Percentiles rank a stretch among this genome's conserved stretches.
Conservation (phyloP, 2,888 invertebrate species). For the Luperina nickerlii region DNA sequence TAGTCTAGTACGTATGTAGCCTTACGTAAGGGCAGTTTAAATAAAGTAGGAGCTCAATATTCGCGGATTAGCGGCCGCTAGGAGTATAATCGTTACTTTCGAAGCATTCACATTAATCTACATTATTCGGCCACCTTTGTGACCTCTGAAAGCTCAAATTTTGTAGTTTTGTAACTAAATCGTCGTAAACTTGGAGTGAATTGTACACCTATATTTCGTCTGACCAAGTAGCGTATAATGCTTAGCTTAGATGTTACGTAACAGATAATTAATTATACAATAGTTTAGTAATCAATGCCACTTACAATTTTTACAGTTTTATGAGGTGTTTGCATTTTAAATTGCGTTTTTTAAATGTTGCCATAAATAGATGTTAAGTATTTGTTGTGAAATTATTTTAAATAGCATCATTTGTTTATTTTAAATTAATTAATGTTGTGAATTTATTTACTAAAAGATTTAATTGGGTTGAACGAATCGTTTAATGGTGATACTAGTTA, state of each 20-base stretch:
- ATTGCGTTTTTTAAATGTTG: conserved; percentile 76
- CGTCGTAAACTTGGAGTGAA: conserved; percentile 53
- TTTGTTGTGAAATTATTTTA: conserved; percentile 73
- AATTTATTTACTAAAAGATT: conserved; percentile 80
- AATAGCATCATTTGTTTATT: conserved; percentile 73
- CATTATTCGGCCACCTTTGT: conserved; percentile 61
- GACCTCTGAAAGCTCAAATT: conserved; percentile 81
- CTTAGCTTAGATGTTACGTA: conserved; percentile 66
- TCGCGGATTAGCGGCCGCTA: conserved; percentile 53
- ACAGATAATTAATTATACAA: conserved; percentile 51
- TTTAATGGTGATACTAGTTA: conserved; percentile 87
- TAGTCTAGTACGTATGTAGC: conserved; percentile 73
- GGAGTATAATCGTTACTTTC: conserved; percentile 56
- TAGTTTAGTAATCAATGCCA: conserved; percentile 52
- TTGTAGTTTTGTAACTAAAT: conserved; percentile 78
- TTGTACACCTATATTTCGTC: conserved; percentile 63
- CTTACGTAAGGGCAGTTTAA: conserved; percentile 51
- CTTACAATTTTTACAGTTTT: conserved; percentile 49
- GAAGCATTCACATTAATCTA: conserved; percentile 57
- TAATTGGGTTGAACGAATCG: conserved; percentile 78
- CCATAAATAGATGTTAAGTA: conserved; percentile 78
- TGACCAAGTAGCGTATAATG: conserved; percentile 78
- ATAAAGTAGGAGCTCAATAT: conserved; percentile 51
- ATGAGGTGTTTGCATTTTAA: conserved; percentile 65
- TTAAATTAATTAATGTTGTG: conserved; percentile 80